Conservation (phyloP, 1,140 invertebrate species). For the Centruroides sculpturatus region DNA sequence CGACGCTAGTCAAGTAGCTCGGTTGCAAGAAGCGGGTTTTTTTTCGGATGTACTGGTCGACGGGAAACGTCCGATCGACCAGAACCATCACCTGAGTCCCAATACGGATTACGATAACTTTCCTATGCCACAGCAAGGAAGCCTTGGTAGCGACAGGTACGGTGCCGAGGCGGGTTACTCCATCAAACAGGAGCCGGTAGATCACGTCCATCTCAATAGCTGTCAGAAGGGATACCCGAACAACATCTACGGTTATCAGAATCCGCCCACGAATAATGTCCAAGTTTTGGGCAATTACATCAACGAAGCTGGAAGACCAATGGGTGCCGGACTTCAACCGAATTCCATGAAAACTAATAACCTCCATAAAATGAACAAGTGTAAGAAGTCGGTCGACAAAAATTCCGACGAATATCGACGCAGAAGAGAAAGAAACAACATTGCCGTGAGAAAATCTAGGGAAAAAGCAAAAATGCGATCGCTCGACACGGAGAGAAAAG, state of each 20-base stretch:
- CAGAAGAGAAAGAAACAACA: constrained; percentile 86
- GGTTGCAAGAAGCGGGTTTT: neutral
- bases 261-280: too few relatives aligned
- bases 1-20: neutral
- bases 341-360: neutral
- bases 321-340: neutral
- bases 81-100: neutral
- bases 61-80: neutral
- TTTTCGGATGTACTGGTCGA: neutral
- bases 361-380: constrained; percentile 1
- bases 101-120: neutral
- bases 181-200: constrained; percentile 18
- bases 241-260: neutral
- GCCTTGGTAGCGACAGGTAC: constrained; percentile 14
- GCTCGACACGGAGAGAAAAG: constrained; percentile 83
- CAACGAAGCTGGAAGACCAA: neutral
- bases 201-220: constrained; percentile 15
- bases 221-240: constrained; percentile 1
- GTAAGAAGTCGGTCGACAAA: constrained; percentile 49
- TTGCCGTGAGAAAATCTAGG: constrained; percentile 87
- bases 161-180: constrained; percentile 12
- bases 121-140: constrained; percentile 18
- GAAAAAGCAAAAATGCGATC: constrained; percentile 93
- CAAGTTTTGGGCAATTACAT: too few relatives aligned
- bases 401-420: constrained; percentile 84